Base-by-base conservation (phyloP, 2,113 vertebrate genomes). In the Addax nasomaculatus region DNA sequence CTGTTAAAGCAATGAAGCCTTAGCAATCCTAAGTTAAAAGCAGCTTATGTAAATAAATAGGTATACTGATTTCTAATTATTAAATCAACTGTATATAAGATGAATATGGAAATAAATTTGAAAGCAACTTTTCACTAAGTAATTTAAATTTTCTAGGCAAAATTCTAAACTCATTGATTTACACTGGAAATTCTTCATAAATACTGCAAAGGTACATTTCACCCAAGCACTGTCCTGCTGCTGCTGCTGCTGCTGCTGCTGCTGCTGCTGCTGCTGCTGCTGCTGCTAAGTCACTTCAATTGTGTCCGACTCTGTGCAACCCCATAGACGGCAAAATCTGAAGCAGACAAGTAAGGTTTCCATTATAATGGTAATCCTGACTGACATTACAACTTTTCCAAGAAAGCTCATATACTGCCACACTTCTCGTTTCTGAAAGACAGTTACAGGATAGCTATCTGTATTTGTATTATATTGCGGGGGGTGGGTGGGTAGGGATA, bases 111-210 rank as follows among this genome's bases (percentile, higher is more conserved):
- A 96, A 93, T 85, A 51, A 70, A 95, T 55, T 16, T 83, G 60
- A 90, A 97, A 93, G 43, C 7, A 93, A 23, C 27, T 88, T 90
- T 93, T 95, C 64, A 85, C 27, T 57, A 96, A 92, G 89, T 95
- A 78, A 94, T 78, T 93, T 85, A 96, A 84, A 90, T 67, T 47
- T 90, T 79, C 60, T 78, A n/a, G 49, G 27, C 60, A 89, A 96
- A 11, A 94, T 51, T 27, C 67, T 90, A 93, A 90, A 55, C 3
- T 88, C 55, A 87, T 2, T 49, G 73, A 92, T 62, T 89, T 95
- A 43, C 64, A 95, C 93, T 83, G 29, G 67, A 94, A 96, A 76
- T 15, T 51, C 45, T 62, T 55, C 21, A 81, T 60, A 96, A 94
- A 93, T 29, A 76, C 29, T 60, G 23, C 33, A 36, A 85, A 92